phyloP scores from a whole-genome alignment of 2,797 vertebrate species.

The Pterois miles region DNA sequence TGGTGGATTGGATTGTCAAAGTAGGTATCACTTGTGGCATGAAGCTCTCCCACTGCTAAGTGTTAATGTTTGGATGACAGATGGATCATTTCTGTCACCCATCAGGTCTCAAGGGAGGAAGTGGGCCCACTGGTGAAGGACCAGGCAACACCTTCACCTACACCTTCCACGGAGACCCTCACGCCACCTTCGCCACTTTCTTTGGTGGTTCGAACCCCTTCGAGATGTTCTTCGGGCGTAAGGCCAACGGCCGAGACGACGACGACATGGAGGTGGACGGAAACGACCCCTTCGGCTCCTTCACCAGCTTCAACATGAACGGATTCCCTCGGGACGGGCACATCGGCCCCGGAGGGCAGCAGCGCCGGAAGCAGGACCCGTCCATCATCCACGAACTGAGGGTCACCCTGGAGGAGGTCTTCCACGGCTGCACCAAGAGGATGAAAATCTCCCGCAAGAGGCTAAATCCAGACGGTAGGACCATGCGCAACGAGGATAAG shows the following conservation, averaged over 20 bases:
- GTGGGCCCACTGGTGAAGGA: slow-evolving; percentile 87
- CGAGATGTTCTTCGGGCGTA: slow-evolving; percentile 97
- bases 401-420: slow-evolving; percentile 97
- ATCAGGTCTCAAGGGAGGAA: slow-evolving; percentile 95
- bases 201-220: slow-evolving; percentile 98
- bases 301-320: slow-evolving; percentile 93
- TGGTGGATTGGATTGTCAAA: not conserved
- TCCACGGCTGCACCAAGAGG: slow-evolving; percentile 94
- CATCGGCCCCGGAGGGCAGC: slow-evolving; percentile 86
- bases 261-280: slow-evolving; percentile 98
- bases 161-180: slow-evolving; percentile 98
- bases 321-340: slow-evolving; percentile 95
- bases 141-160: slow-evolving; percentile 94
- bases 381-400: slow-evolving; percentile 95
- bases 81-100: slow-evolving; percentile 20
- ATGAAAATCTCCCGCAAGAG: slow-evolving; percentile 98
- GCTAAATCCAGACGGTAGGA: slow-evolving; percentile 94
- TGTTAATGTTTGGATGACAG: not conserved
- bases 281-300: slow-evolving; percentile 92
- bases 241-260: slow-evolving; percentile 90
- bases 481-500: slow-evolving; percentile 94
- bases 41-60: not conserved
- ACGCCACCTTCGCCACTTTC: slow-evolving; percentile 97
- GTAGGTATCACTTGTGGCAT: not conserved
- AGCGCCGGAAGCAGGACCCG: slow-evolving; percentile 94